phyloP scores from a whole-genome alignment of 2,888 invertebrate genomes.

The Pogonocherus hispidulus region DNA sequence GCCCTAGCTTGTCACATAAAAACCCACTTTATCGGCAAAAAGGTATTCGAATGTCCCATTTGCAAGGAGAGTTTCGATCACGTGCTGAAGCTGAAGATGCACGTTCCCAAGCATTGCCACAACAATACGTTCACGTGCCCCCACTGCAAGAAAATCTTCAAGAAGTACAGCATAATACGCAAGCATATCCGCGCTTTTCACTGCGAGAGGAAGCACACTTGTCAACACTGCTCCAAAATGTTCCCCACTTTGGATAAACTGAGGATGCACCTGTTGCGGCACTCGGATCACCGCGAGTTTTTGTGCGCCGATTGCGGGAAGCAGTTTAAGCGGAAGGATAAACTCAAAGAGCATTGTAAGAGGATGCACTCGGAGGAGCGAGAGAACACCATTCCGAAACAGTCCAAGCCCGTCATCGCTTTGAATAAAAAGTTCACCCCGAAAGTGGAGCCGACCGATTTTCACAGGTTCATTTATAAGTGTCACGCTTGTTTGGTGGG shows the following conservation, averaged over 20 bases:
- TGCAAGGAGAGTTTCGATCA: conserved; percentile 79
- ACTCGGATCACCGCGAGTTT: conserved; percentile 76
- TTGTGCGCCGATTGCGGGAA: conserved; percentile 83
- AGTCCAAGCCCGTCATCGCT: conserved; percentile 30
- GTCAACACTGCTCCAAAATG: conserved; percentile 77
- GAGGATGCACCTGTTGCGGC: conserved; percentile 79
- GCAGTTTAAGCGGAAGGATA: conserved; percentile 83
- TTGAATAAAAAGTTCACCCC: conserved; percentile 70
- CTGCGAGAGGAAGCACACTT: conserved; percentile 77
- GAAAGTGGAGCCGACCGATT: conserved; percentile 75
- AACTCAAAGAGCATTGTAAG: conserved; percentile 80
- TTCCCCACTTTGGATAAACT: conserved; percentile 82
- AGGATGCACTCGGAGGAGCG: conserved; percentile 72
- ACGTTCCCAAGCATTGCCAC: conserved; percentile 76
- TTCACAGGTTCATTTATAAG: conserved; percentile 81
- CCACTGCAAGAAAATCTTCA: conserved; percentile 77
- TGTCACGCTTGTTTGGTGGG: conserved; percentile 82
- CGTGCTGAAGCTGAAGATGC: conserved; percentile 76
- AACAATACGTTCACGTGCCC: conserved; percentile 80
- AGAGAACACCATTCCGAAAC: conserved; percentile 66
- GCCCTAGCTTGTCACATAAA: conserved; percentile 81
- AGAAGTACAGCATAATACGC: conserved; percentile 76
- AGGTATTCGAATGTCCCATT: conserved; percentile 80
- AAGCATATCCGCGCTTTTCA: conserved; percentile 84
- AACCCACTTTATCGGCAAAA: conserved; percentile 75